Evolutionary conservation across 2,113 vertebrate species (phyloP), one percentile per base, ranked within the genome.

Genomic region (Colinus virginianus): DNA sequence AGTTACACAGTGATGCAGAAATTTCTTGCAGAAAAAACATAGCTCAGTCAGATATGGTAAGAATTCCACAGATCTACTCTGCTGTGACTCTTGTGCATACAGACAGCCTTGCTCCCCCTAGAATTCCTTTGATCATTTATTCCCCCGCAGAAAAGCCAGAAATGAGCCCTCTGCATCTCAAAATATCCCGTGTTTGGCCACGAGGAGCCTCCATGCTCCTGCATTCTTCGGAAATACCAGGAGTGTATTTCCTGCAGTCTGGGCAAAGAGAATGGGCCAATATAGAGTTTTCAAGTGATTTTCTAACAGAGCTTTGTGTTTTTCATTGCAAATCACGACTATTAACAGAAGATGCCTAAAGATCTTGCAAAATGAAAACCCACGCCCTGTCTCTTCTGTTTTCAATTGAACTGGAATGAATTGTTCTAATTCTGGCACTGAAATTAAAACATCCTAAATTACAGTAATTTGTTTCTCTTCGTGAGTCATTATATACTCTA

Each of bases 321-420:
- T 76, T 85, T 70, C 63, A 70, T 46, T 74, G 55, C 63, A 90
- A 68, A 89, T 82, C 84, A 55, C 77, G 1, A 0, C 49, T 90
- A 46, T 48, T 89, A 77, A 62, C 75, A 91, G 90, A 72, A 89
- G 84, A 95, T 83, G 87, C 78, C 70, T 94, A 56, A 87, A 94
- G 82, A 82, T 22, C 6, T 13, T 85, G 56, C 25, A 87, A 75
- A 96, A 94, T 48, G 51, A 75, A 95, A 95, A 64, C 51, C 34
- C 69, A 93, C 51, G 34, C 67, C 3, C 6, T 42, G 40, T 75
- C 81, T 93, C 68, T 95, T 85, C 94, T 96, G 94, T 89, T 96
- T 95, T 92, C 94, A 96, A 85, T 90, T 91, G 68, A 96, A 90
- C 61, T 95, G 95, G 90, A 95, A 94, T 91, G 87, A 94, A 94